A percentile compares a stretch with the other conserved stretches of the same genome.
These are phyloP conservation scores for Acrocephalus arundinaceus DNA, from an alignment of 2,113 vertebrate species.

Conservation along the genomic window DNA sequence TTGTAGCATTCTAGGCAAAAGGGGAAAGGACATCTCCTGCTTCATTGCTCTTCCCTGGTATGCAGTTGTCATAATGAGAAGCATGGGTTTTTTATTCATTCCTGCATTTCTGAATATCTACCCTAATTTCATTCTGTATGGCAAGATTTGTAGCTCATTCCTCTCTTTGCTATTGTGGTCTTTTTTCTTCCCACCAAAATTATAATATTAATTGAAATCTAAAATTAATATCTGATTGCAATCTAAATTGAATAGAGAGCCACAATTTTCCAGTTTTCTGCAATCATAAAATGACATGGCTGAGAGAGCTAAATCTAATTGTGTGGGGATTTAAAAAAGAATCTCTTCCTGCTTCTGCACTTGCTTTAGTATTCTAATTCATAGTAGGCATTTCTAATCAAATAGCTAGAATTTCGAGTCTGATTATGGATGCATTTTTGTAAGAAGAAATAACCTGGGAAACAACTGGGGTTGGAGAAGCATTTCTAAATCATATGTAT, in stretches of 20 bases:
- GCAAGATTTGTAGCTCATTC: not conserved
- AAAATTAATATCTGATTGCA: constrained; percentile 69
- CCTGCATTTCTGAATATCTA: not conserved
- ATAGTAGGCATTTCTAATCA: not conserved
- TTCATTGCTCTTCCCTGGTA: not conserved
- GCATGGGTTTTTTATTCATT: not conserved
- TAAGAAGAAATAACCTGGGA: constrained; percentile 39
- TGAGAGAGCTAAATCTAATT: constrained; percentile 32
- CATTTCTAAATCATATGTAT: constrained; percentile 12
- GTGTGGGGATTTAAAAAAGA: not conserved
- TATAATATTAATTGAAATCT: constrained; percentile 65
- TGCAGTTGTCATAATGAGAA: not conserved
- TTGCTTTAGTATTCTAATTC: constrained; percentile 33
- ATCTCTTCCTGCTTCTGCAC: constrained; percentile 23
- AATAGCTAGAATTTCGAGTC: constrained; percentile 26
- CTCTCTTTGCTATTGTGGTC: not conserved
- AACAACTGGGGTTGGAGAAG: not conserved
- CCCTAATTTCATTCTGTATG: constrained; percentile 19
- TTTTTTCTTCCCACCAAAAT: not conserved
- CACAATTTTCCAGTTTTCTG: constrained; percentile 26
- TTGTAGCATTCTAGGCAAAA: not conserved
- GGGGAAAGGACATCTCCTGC: not conserved
- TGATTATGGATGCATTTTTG: constrained; percentile 25
- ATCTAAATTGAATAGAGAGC: constrained; percentile 59
- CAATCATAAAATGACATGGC: constrained; percentile 44